Percentiles rank a stretch among this genome's conserved stretches.
These are phyloP conservation scores for Heterotilapia buettikoferi DNA, from an alignment of 2,113 vertebrate genomes.

Conservation along the genomic window DNA sequence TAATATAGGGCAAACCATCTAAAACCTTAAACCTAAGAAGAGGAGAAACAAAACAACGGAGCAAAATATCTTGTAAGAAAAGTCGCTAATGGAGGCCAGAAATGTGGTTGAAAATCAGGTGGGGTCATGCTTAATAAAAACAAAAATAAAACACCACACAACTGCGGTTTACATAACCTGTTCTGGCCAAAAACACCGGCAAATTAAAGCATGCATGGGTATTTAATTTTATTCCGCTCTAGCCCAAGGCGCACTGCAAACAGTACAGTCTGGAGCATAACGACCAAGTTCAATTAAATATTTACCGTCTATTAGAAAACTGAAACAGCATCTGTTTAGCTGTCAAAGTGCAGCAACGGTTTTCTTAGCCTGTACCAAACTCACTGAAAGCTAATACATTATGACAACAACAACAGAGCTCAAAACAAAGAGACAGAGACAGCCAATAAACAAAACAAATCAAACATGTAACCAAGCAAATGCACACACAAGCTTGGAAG, in stretches of 20 bases:
- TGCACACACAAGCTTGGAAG: not conserved
- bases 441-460: not conserved
- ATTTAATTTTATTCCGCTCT: not conserved
- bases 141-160: not conserved
- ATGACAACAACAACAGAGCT: not conserved
- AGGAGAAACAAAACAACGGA: not conserved
- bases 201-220: not conserved
- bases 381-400: not conserved
- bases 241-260: not conserved
- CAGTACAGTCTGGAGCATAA: not conserved
- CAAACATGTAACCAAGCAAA: not conserved
- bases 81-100: not conserved
- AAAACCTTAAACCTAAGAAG: not conserved
- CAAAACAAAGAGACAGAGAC: not conserved
- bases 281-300: constrained; percentile 5
- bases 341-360: not conserved
- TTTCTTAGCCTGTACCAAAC: not conserved
- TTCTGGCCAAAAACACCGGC: not conserved
- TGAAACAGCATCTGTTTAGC: not conserved
- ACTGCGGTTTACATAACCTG: not conserved
- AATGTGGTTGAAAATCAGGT: not conserved
- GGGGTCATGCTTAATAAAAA: not conserved
- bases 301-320: constrained; percentile 1
- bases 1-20: not conserved
- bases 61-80: not conserved